Conservation (phyloP, 2,888 invertebrate genomes). For the Ferdinandea cuprea region DNA sequence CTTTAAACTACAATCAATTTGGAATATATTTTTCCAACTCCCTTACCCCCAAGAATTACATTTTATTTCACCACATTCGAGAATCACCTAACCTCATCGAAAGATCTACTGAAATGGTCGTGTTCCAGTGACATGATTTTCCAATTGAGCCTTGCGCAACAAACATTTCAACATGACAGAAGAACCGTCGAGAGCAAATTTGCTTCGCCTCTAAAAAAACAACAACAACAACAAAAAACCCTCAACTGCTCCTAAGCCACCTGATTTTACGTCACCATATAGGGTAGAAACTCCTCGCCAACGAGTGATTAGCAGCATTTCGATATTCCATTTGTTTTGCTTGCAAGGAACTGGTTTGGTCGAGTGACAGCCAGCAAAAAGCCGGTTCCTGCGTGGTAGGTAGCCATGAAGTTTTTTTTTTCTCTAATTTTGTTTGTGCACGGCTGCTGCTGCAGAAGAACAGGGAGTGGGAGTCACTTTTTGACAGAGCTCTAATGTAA, state of each 20-base stretch:
- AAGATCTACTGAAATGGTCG: no score
- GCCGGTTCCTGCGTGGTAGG: slow-evolving; percentile 72
- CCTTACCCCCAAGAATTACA: no score
- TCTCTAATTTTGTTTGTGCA: slow-evolving; percentile 2
- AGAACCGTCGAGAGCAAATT: no score
- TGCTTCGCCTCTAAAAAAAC: no score
- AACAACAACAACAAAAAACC: no score
- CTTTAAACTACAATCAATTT: no score
- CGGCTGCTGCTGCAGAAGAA: neutral
- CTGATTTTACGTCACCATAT: neutral
- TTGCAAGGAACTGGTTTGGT: slow-evolving; percentile 56
- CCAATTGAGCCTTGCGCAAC: no score
- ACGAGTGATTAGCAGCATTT: slow-evolving; percentile 33
- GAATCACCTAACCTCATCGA: no score
- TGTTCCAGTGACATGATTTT: no score
- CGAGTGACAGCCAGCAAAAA: slow-evolving; percentile 63
- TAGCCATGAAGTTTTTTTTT: slow-evolving; percentile 35
- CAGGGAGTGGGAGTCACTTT: slow-evolving; percentile 1
- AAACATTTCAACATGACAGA: no score
- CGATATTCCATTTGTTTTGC: slow-evolving; percentile 44
- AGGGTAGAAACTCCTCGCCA: slow-evolving; percentile 7
- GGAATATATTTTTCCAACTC: no score
- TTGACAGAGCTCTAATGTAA: slow-evolving; percentile 42
- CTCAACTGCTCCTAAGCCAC: neutral
- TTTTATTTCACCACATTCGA: no score